Evolutionary conservation across 2,113 vertebrate genomes (phyloP).

Genomic region (Rhea americana): DNA sequence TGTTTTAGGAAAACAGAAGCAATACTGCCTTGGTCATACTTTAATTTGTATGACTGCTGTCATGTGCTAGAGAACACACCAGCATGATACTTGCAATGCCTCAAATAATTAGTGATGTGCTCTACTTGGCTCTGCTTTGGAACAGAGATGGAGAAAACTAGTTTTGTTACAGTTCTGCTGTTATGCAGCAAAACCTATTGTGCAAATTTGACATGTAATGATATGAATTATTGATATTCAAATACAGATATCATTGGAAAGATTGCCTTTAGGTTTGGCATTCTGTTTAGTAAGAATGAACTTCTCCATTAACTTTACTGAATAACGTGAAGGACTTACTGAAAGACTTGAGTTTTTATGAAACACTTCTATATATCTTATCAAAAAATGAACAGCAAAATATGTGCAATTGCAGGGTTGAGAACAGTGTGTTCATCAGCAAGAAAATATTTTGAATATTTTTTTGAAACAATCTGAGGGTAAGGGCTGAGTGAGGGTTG

Average conservation of each 20-base stretch:
- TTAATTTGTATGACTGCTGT: background rate
- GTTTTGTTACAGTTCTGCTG: background rate
- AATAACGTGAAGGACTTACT: background rate
- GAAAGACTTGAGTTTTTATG: background rate
- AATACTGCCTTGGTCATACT: background rate
- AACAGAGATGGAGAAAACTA: background rate
- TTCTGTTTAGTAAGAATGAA: background rate
- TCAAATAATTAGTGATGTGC: background rate
- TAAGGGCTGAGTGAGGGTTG: background rate
- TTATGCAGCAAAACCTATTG: background rate
- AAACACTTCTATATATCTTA: conserved; percentile 15
- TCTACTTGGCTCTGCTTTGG: background rate
- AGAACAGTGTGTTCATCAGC: conserved; percentile 5
- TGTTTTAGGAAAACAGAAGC: background rate
- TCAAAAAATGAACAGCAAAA: conserved; percentile 5
- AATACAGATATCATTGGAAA: background rate
- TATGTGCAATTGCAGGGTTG: background rate
- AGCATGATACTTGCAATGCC: background rate
- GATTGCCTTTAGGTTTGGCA: background rate
- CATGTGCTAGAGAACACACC: background rate
- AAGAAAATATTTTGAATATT: background rate
- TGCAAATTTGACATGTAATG: background rate
- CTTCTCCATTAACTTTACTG: background rate
- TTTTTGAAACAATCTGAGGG: background rate
- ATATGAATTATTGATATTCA: background rate